These are phyloP conservation scores for Mus caroli DNA, from an alignment of 2,797 vertebrate species.

Conservation along the genomic window DNA sequence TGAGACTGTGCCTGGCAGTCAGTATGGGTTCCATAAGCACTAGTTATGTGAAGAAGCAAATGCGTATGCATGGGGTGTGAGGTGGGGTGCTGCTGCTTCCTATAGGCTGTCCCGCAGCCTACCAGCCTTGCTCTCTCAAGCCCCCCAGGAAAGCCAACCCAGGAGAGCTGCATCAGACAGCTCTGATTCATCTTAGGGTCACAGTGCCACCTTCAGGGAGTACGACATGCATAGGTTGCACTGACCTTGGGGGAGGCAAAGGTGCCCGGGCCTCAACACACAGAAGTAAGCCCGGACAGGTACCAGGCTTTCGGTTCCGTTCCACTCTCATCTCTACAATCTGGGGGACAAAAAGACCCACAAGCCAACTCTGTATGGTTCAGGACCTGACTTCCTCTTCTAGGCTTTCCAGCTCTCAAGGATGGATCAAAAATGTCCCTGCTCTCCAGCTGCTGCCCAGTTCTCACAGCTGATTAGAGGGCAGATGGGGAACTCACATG, in stretches of 20 bases:
- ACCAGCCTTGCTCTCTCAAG: not conserved
- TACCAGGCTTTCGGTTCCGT: not conserved
- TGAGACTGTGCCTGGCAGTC: not conserved
- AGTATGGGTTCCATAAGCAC: accelerated
- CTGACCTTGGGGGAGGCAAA: not conserved
- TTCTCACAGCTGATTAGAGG: not conserved
- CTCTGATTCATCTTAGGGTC: not conserved
- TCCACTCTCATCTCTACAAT: not conserved
- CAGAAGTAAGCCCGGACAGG: accelerated
- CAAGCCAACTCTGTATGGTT: not conserved
- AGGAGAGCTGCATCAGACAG: accelerated
- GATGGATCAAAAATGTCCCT: not conserved
- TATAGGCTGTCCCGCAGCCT: no score
- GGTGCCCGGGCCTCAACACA: accelerated
- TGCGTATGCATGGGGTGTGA: accelerated
- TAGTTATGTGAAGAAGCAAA: not conserved
- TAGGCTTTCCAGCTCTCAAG: not conserved
- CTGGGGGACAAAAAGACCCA: not conserved
- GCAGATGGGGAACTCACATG: not conserved
- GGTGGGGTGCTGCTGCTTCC: accelerated
- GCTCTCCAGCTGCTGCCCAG: not conserved
- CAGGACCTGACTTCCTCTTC: not conserved
- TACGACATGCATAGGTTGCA: not conserved
- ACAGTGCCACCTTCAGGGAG: accelerated
- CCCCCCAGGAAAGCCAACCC: accelerated